These are phyloP conservation scores for Percopsis transmontana DNA, from an alignment of 2,113 vertebrate genomes.

Conservation along the genomic window DNA sequence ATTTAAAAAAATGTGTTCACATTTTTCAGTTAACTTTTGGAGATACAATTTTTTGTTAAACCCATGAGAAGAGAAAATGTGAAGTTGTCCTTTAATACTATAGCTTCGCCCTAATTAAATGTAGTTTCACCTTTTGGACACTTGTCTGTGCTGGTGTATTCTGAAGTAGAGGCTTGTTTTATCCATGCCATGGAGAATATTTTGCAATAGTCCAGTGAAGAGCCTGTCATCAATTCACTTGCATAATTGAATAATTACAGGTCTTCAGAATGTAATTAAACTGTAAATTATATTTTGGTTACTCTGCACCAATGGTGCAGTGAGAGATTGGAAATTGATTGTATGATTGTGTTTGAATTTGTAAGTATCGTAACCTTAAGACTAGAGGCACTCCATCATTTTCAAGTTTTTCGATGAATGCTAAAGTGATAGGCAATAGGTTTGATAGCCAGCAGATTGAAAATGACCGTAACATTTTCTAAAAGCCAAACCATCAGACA, in stretches of 20 bases:
- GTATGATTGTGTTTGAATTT: conserved; percentile 8
- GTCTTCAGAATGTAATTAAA: neutral
- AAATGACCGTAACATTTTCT: neutral
- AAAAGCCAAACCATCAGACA: neutral
- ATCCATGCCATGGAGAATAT: neutral
- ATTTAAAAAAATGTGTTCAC: too few species aligned
- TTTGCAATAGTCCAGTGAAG: too few species aligned
- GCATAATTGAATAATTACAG: too few species aligned
- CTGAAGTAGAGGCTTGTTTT: neutral
- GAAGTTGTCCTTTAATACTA: neutral
- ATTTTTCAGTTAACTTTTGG: too few species aligned
- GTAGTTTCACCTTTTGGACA: conserved; percentile 44
- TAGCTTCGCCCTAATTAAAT: neutral
- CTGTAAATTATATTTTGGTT: neutral
- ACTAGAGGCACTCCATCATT: conserved; percentile 7
- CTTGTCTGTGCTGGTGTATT: conserved; percentile 63
- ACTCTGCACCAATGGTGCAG: neutral
- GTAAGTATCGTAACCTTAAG: neutral
- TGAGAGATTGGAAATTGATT: conserved; percentile 3
- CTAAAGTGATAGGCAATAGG: too few species aligned
- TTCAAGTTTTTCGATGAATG: neutral
- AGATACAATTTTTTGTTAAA: neutral
- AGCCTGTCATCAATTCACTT: too few species aligned
- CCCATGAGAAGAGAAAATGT: neutral
- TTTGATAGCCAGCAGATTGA: too few species aligned